A percentile compares a stretch with the other conserved stretches of the same genome.
phyloP scores from a whole-genome alignment of 2,113 vertebrate genomes.

The Forbesichthys papilliferus region DNA sequence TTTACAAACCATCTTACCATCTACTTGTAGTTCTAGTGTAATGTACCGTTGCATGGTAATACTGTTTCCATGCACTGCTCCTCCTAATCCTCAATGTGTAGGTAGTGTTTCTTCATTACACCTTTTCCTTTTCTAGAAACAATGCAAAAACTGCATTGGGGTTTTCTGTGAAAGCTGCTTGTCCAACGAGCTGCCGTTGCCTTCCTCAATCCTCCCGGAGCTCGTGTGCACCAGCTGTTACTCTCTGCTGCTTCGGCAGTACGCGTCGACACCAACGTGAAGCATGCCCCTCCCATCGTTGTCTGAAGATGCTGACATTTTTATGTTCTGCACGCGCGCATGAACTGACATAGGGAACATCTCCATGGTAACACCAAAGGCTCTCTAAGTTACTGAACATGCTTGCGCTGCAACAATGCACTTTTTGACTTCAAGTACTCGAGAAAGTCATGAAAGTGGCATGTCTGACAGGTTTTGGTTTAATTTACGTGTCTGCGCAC shows the following conservation, averaged over 20 bases:
- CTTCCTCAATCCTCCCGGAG: slow-evolving; percentile 88
- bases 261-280: slow-evolving; percentile 82
- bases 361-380: slow-evolving; percentile 6
- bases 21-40: too few relatives aligned
- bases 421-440: slow-evolving; percentile 37
- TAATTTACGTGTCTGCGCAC: slow-evolving; percentile 5
- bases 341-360: not conserved
- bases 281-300: not conserved
- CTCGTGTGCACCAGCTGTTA: slow-evolving; percentile 83
- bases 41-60: too few relatives aligned
- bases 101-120: not conserved
- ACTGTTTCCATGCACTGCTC: too few relatives aligned
- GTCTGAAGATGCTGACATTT: not conserved
- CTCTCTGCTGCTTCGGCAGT: slow-evolving; percentile 81
- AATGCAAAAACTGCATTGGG: slow-evolving; percentile 85
- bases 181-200: slow-evolving; percentile 83
- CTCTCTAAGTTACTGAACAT: not conserved
- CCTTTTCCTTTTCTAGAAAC: slow-evolving; percentile 68
- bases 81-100: not conserved
- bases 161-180: slow-evolving; percentile 85
- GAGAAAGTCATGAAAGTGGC: slow-evolving; percentile 7
- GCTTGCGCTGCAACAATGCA: slow-evolving; percentile 37
- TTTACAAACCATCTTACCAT: too few relatives aligned
- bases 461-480: slow-evolving; percentile 4
- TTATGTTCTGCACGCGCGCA: not conserved